Conservation (phyloP, 2,113 vertebrate genomes). For the Anguilla japonica region DNA sequence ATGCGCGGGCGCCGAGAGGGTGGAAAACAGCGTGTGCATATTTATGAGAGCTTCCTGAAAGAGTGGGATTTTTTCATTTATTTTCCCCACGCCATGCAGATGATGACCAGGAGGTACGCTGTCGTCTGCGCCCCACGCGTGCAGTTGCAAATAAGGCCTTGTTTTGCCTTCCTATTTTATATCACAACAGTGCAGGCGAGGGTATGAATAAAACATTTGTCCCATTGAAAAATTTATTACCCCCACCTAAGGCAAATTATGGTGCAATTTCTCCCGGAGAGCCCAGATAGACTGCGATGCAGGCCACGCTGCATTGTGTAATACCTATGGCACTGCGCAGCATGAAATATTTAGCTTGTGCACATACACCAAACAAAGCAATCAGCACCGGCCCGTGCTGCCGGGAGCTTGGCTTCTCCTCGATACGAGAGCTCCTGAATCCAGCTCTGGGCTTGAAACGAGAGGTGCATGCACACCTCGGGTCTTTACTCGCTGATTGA, state of each 20-base stretch:
- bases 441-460: not conserved
- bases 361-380: constrained; percentile 51
- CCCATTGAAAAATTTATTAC: constrained; percentile 73
- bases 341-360: constrained; percentile 63
- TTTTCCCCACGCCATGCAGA: not conserved
- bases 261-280: constrained; percentile 54
- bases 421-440: not conserved
- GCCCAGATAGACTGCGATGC: constrained; percentile 18
- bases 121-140: constrained; percentile 11
- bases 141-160: constrained; percentile 7
- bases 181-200: constrained; percentile 50
- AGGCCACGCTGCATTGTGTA: constrained; percentile 36
- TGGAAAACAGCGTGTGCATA: constrained; percentile 27
- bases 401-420: constrained; percentile 26
- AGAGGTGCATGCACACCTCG: not conserved
- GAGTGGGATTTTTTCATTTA: not conserved
- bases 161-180: constrained; percentile 49
- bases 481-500: constrained; percentile 1
- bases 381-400: constrained; percentile 25
- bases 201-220: constrained; percentile 74
- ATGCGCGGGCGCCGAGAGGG: constrained; percentile 34
- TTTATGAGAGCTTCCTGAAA: constrained; percentile 36
- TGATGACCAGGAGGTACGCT: constrained; percentile 27
- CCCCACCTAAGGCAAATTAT: constrained; percentile 70
- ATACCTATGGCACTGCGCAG: constrained; percentile 41